Base-by-base conservation (phyloP, 2,113 vertebrate species). In the Cygnus atratus region DNA sequence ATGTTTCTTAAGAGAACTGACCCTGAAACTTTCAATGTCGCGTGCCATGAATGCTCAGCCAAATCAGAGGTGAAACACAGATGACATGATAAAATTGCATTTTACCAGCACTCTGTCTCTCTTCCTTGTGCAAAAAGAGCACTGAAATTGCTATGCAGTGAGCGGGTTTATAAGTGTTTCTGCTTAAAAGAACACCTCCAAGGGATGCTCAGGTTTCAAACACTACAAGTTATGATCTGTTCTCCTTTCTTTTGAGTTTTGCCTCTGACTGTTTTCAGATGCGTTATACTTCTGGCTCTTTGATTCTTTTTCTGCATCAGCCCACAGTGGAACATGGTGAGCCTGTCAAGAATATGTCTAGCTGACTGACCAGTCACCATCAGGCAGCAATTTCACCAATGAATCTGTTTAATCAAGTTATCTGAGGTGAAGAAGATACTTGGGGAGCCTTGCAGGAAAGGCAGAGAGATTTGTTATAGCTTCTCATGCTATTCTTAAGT, bases 401-500 rank as follows among this genome's bases (percentile, higher is more conserved):
- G 2, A 94, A 88, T 68, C 73, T 73, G 33, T 73, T 95, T 96
- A 92, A 95, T 95, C 88, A 82, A 95, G n/a, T 61, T 78, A 72
- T 50, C 43, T 54, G 63, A 88, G 33, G 33, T 75, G 71, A 83
- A 77, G 46, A 67, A 65, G 50, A 26, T 22, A 81, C 71, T 78
- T 70, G 29, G 9, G 63, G 37, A 91, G 50, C 28, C 86, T 72
- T 84, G 35, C 61, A 73, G 55, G 19, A 85, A 73, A 24, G 2
- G 14, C 4, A 83, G 16, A 29, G 12, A 59, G 39, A 92, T 63
- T 54, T 92, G 66, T 68, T 35, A 72, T 10, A 84, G 8, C 29
- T 93, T 63, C 57, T 75, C 29, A 62, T 54, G 44, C 33, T 73
- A 41, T 33, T 90, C 67, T 66, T 76, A 66, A 85, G 41, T 86